Evolutionary conservation across 2,113 vertebrate genomes (phyloP), one percentile per base, ranked within the genome.

Genomic region (Corydoras sp.): DNA sequence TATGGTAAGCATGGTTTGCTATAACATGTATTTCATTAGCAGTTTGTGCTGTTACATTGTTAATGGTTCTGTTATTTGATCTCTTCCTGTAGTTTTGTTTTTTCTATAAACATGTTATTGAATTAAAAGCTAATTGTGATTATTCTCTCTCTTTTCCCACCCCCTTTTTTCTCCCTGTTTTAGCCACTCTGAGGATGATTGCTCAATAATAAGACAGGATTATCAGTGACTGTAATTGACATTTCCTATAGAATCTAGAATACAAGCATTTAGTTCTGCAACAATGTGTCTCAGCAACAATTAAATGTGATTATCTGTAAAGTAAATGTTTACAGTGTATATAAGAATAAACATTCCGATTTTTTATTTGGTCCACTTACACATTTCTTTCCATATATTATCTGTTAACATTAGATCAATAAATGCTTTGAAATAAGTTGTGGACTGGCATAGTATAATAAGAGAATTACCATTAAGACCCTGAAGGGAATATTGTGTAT

Each of bases 291-390:
- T 86, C 89, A 81, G 88, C 86, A 88, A 80, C 86, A 86, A 89
- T 90, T 86, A 88, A 88, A 84, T 86, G 89, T 93, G 88, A 85
- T 91, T 87, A 90, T 87, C 81, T 92, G 92, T 91, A 87, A 91
- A 87, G 81, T 92, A 86, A 89, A 90, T 91, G 87, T 92, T 95
- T 93, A 93, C 89, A 91, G 83, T 95, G 92, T 93, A 94, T 92
- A 90, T 88, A 82, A 80, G 61, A 15, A 62, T 76, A 72, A 31
- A 72, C 88, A 71, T 76, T 86, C 69, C 67, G 68, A 30, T 5
- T 60, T 31, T 29, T 4, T 9, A 30, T 60, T 60, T 29, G 29
- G 29, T 29, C 24, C 24, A 60, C 10, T 31, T 10, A 24, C 58
- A 60, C 3, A 10, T 31, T 60, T 60, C 54, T 12, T 56, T 56